phyloP scores from a whole-genome alignment of 2,113 vertebrate genomes.

The Bucco capensis region DNA sequence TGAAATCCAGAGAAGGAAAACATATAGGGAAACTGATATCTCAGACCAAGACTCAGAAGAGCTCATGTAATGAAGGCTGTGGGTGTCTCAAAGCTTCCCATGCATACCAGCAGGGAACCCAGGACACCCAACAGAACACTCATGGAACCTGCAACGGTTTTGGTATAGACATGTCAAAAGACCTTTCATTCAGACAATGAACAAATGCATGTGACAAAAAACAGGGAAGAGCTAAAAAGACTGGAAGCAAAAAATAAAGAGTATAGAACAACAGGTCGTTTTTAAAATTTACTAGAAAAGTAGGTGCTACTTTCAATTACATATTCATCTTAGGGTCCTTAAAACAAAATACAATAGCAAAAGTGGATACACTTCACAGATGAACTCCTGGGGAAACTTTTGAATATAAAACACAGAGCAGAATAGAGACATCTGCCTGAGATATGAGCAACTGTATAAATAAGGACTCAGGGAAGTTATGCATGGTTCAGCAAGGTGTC shows the following conservation, averaged over 20 bases:
- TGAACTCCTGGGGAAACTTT: background rate
- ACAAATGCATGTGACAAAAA: background rate
- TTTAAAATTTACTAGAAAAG: background rate
- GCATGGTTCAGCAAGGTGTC: background rate
- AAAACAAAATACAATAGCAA: background rate
- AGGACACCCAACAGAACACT: background rate
- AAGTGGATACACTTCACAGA: background rate
- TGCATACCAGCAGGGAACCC: background rate
- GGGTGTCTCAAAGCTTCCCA: background rate
- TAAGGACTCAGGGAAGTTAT: background rate
- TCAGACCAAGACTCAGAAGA: background rate
- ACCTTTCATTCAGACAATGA: background rate
- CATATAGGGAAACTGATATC: background rate
- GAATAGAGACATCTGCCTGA: background rate
- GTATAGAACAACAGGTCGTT: background rate
- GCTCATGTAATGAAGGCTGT: background rate
- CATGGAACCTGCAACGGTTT: background rate
- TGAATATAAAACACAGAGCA: background rate
- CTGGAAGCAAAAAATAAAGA: background rate
- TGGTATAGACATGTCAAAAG: background rate
- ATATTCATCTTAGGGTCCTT: background rate
- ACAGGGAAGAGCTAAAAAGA: background rate
- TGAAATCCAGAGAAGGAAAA: background rate
- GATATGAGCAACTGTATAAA: background rate
- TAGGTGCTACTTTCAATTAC: background rate